A percentile compares a stretch with the other conserved stretches of the same genome.
phyloP scores from a whole-genome alignment of 2,888 invertebrate species.

The Automeris io region DNA sequence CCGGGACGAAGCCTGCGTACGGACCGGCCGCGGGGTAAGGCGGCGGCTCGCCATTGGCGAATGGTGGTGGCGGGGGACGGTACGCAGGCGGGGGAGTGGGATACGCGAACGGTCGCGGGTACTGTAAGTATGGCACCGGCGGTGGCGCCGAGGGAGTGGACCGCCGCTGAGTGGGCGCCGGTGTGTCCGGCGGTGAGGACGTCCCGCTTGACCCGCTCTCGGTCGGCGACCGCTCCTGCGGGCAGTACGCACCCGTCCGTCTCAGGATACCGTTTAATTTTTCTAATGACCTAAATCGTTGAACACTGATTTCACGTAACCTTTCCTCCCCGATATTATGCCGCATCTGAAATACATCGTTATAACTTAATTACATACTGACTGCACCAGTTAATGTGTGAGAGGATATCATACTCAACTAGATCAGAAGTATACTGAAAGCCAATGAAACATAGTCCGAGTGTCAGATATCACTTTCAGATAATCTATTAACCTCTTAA shows the following conservation, averaged over 20 bases:
- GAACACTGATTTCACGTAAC: constrained; percentile 76
- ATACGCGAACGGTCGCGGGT: constrained; percentile 58
- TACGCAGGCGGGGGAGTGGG: constrained; percentile 59
- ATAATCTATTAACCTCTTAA: too few species aligned
- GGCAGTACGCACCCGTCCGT: constrained; percentile 50
- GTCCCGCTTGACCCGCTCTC: constrained; percentile 65
- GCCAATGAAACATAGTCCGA: too few species aligned
- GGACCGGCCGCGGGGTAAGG: constrained; percentile 63
- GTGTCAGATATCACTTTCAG: too few species aligned
- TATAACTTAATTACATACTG: too few species aligned
- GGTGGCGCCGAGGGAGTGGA: constrained; percentile 42
- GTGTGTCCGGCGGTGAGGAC: constrained; percentile 61
- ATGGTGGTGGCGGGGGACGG: constrained; percentile 61
- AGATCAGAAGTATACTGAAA: too few species aligned
- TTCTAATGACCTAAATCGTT: constrained; percentile 75
- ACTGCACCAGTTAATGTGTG: too few species aligned
- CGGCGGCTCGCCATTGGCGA: constrained; percentile 67
- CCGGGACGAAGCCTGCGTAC: constrained; percentile 68
- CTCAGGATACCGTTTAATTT: constrained; percentile 76
- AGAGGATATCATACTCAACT: too few species aligned
- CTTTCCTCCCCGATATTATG: constrained; percentile 80
- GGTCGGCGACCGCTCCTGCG: constrained; percentile 49
- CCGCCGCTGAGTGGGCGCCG: constrained; percentile 42
- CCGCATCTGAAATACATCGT: constrained; percentile 75
- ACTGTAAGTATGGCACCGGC: constrained; percentile 49